Percentiles rank a stretch among this genome's conserved stretches.
These are phyloP conservation scores for Coilia nasus DNA, from an alignment of 2,797 vertebrate genomes.

Conservation along the genomic window DNA sequence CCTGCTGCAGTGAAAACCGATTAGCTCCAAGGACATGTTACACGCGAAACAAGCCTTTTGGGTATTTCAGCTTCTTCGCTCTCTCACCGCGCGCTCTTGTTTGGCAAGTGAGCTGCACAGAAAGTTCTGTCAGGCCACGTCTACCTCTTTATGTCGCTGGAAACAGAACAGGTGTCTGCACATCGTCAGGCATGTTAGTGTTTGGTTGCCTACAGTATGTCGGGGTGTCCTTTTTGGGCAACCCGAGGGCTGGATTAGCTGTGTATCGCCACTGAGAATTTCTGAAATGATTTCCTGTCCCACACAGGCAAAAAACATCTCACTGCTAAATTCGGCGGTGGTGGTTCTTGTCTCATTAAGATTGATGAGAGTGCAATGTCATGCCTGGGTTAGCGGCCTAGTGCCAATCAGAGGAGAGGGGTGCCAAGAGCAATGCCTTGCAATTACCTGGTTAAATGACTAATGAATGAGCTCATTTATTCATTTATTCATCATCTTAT, in stretches of 20 bases:
- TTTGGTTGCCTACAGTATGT: conserved; percentile 15
- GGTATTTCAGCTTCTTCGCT: conserved; percentile 16
- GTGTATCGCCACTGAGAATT: neutral
- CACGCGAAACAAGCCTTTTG: conserved; percentile 50
- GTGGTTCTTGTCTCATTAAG: conserved; percentile 69
- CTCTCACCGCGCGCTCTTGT: neutral
- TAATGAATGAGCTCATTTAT: conserved; percentile 72
- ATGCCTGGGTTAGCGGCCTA: conserved; percentile 69
- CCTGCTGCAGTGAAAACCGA: conserved; percentile 74
- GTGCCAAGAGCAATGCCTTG: conserved; percentile 49
- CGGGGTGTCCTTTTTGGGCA: no score
- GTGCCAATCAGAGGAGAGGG: conserved; percentile 58
- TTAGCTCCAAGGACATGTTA: conserved; percentile 74
- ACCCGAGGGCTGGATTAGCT: neutral
- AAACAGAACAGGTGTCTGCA: neutral
- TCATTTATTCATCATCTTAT: conserved; percentile 75
- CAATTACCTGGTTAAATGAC: conserved; percentile 76
- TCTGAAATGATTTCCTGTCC: neutral
- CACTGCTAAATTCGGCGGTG: conserved; percentile 67
- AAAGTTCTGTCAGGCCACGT: conserved; percentile 10
- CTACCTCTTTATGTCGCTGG: neutral
- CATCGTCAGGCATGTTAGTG: neutral
- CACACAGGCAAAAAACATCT: conserved; percentile 46
- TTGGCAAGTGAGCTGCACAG: conserved; percentile 21
- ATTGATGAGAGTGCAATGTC: conserved; percentile 73